These are phyloP conservation scores for Brotogeris chrysoptera DNA, from an alignment of 2,797 vertebrate genomes.

Conservation along the genomic window DNA sequence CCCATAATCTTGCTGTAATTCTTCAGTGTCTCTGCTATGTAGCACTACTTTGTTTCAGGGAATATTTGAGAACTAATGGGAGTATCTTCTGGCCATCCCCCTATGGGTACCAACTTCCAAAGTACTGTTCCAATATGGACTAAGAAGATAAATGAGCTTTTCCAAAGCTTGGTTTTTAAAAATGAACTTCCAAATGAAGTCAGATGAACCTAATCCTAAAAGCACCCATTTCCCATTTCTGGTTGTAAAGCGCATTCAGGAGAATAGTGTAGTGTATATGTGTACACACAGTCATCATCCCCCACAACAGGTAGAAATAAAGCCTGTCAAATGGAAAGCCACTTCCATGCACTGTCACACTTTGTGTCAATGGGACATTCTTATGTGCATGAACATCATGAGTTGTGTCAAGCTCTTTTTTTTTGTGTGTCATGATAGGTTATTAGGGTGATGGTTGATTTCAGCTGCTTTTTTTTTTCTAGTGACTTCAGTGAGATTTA, in stretches of 20 bases:
- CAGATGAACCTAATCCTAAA: not conserved
- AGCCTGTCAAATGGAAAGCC: not conserved
- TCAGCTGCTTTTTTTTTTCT: not conserved
- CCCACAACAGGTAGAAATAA: not conserved
- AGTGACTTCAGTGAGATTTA: not conserved
- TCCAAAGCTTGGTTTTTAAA: not conserved
- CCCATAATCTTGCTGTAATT: not conserved
- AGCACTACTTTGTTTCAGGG: not conserved
- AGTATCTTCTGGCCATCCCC: not conserved
- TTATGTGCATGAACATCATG: not conserved
- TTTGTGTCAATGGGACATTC: not conserved
- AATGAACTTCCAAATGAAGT: not conserved
- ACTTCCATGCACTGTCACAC: not conserved
- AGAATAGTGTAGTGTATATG: not conserved
- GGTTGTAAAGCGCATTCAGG: not conserved
- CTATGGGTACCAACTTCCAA: not conserved
- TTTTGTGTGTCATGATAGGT: not conserved
- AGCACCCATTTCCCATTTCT: not conserved
- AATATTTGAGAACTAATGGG: not conserved
- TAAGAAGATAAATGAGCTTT: not conserved
- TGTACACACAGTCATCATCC: not conserved
- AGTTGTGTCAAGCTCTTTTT: not conserved
- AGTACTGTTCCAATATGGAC: not conserved
- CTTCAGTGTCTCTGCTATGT: rapidly evolving
- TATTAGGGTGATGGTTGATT: not conserved